Percentiles rank a stretch among this genome's conserved stretches.
Evolutionary conservation across 2,888 invertebrate genomes (phyloP).

Genomic region (Pristionchus entomophagus): DNA sequence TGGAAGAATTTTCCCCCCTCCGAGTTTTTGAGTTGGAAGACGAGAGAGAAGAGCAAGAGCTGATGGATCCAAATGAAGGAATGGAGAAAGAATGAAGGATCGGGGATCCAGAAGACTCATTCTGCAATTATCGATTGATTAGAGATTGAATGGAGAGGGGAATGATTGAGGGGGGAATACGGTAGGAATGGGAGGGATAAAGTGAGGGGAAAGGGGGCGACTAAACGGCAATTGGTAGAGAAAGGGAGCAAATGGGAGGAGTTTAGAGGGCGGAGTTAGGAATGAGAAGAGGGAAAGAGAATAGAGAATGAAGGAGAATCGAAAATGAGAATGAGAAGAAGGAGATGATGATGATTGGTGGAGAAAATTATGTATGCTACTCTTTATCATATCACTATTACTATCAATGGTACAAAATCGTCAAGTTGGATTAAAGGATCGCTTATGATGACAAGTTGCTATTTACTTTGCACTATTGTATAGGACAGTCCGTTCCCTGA

Average conservation of each 20-base stretch:
- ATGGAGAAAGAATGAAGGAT: constrained; percentile 57
- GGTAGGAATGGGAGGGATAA: constrained; percentile 25
- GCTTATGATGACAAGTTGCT: too few relatives aligned
- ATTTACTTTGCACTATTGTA: too few relatives aligned
- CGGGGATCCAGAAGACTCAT: constrained; percentile 61
- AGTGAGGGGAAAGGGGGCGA: constrained; percentile 33
- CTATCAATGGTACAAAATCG: neutral
- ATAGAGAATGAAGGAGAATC: neutral
- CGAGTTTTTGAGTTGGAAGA: constrained; percentile 17
- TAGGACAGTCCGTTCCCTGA: too few relatives aligned
- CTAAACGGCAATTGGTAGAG: constrained; percentile 32
- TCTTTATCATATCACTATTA: neutral
- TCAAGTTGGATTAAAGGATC: too few relatives aligned
- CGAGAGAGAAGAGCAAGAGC: constrained; percentile 36
- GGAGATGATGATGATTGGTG: neutral
- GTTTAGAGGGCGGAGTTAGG: constrained; percentile 48
- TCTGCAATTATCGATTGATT: constrained; percentile 40
- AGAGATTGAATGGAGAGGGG: constrained; percentile 35
- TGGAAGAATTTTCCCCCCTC: constrained; percentile 36
- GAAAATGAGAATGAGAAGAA: neutral
- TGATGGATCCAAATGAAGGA: constrained; percentile 57
- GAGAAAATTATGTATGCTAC: neutral
- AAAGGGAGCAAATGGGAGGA: constrained; percentile 51
- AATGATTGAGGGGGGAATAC: constrained; percentile 47
- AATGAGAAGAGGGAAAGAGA: neutral